A percentile compares a stretch with the other conserved stretches of the same genome.
Evolutionary conservation across 1,140 invertebrate species (phyloP).

Genomic region (Drosophila equinoxialis): DNA sequence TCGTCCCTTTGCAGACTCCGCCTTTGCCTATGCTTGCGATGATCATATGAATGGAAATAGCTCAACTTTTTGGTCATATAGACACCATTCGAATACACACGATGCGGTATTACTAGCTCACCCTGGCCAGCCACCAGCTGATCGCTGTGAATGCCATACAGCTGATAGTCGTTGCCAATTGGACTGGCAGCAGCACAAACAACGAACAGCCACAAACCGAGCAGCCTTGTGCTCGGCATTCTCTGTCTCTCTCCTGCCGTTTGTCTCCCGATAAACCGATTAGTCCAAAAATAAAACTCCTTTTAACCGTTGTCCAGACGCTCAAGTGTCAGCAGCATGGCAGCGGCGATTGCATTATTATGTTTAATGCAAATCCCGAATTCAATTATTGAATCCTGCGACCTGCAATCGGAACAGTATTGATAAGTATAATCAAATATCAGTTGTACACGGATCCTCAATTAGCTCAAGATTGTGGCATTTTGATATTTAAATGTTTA

Average conservation of each 20-base stretch:
- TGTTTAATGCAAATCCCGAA: too few species aligned
- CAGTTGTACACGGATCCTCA: too few species aligned
- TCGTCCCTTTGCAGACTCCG: conserved; percentile 40
- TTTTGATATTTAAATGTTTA: too few species aligned
- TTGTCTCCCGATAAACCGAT: neutral
- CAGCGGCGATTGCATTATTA: conserved; percentile 58
- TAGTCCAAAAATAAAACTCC: neutral
- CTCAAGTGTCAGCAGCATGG: conserved; percentile 66
- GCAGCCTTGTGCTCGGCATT: conserved; percentile 38
- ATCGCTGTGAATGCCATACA: conserved; percentile 83
- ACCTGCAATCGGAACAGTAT: too few species aligned
- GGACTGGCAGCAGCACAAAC: conserved; percentile 4
- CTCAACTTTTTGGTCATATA: conserved; percentile 85
- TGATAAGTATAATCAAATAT: too few species aligned
- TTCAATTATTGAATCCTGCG: conserved; percentile 3
- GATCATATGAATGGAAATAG: conserved; percentile 83
- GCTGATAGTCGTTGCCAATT: conserved; percentile 1
- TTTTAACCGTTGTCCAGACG: conserved; percentile 72
- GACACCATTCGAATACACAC: conserved; percentile 84
- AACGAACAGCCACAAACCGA: conserved; percentile 51
- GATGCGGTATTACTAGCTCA: conserved; percentile 85
- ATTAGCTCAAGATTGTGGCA: too few species aligned
- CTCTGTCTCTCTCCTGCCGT: neutral
- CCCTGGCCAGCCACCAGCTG: conserved; percentile 84
- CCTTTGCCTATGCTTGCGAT: conserved; percentile 68